These are phyloP conservation scores for Hydrolagus colliei DNA, from an alignment of 2,797 vertebrate genomes.

Conservation along the genomic window DNA sequence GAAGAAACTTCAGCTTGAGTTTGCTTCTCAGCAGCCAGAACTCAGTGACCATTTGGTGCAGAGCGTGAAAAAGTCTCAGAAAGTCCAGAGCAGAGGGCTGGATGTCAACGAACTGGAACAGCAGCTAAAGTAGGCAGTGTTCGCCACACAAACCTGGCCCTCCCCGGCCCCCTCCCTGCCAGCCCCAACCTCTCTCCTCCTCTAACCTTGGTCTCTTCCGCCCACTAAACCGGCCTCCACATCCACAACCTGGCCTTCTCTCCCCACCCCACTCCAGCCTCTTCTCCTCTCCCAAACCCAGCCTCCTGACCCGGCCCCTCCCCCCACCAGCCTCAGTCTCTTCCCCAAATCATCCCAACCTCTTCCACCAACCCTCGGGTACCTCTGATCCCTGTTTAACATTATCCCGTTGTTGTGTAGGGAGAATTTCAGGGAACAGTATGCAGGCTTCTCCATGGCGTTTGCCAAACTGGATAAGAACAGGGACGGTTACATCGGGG, in stretches of 20 bases:
- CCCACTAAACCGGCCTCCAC: no score
- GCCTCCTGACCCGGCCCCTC: no score
- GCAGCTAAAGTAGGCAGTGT: slow-evolving; percentile 47
- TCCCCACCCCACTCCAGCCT: no score
- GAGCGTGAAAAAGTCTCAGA: slow-evolving; percentile 40
- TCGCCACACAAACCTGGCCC: background rate
- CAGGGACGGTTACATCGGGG: slow-evolving; percentile 39
- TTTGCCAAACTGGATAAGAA: slow-evolving; percentile 44
- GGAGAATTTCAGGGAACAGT: slow-evolving; percentile 47
- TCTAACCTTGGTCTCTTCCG: no score
- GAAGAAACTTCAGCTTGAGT: slow-evolving; percentile 47
- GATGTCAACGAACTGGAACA: slow-evolving; percentile 37
- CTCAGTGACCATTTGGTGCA: slow-evolving; percentile 32
- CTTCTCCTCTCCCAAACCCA: no score
- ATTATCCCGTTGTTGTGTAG: slow-evolving; percentile 35
- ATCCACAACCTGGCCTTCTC: no score
- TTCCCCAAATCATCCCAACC: no score
- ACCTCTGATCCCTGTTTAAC: no score
- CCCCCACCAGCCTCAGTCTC: no score
- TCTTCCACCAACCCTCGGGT: no score
- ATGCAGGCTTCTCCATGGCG: slow-evolving; percentile 46
- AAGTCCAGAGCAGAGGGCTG: slow-evolving; percentile 25
- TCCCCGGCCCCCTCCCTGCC: no score
- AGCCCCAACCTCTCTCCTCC: no score
- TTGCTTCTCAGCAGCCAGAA: slow-evolving; percentile 19